phyloP scores from a whole-genome alignment of 2,888 invertebrate species.

The Tolmerus cingulatus region DNA sequence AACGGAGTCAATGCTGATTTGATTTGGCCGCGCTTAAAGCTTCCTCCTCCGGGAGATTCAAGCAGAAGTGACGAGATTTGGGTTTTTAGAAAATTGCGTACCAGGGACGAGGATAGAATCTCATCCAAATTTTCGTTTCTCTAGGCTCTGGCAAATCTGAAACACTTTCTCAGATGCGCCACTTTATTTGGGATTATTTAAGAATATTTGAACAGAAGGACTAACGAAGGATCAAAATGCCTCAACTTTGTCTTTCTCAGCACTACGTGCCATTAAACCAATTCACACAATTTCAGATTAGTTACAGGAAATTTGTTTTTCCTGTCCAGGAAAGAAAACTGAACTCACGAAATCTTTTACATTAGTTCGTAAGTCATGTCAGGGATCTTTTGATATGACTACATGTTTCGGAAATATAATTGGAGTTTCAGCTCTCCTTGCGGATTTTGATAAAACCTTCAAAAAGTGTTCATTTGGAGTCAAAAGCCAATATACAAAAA shows the following conservation, averaged over 20 bases:
- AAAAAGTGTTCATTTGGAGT: too few species aligned
- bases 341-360: too few species aligned
- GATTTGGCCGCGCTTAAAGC: not conserved
- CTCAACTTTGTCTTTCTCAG: not conserved
- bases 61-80: not conserved
- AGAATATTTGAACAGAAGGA: not conserved
- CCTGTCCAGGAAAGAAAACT: too few species aligned
- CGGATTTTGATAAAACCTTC: too few species aligned
- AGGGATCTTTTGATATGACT: too few species aligned
- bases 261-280: too few species aligned
- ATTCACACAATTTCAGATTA: too few species aligned
- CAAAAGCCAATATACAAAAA: too few species aligned
- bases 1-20: not conserved
- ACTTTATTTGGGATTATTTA: not conserved
- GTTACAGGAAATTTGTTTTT: too few species aligned
- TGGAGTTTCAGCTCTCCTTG: too few species aligned
- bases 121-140: not conserved
- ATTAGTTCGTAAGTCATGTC: too few species aligned
- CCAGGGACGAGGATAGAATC: not conserved
- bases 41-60: not conserved
- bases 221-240: not conserved
- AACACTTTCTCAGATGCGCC: not conserved
- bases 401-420: too few species aligned
- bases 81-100: not conserved
- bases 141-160: not conserved